These are phyloP conservation scores for Dryocosmus kuriphilus DNA, from an alignment of 2,888 invertebrate genomes.

Conservation along the genomic window DNA sequence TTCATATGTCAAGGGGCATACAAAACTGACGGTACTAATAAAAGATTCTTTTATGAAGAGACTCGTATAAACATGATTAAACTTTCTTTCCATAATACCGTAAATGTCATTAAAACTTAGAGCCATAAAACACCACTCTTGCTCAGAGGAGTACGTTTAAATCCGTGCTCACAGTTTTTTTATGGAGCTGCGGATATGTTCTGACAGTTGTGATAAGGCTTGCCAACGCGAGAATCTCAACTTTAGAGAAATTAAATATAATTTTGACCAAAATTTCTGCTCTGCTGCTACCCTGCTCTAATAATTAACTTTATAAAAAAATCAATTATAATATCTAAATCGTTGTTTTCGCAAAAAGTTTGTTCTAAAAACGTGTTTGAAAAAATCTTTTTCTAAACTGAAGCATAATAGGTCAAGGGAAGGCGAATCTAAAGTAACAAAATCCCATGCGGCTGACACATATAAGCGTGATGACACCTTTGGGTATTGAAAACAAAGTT, in stretches of 20 bases:
- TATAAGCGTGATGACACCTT: neutral
- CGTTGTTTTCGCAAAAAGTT: too few relatives aligned
- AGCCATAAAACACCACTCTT: conserved; percentile 14
- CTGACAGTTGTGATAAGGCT: neutral
- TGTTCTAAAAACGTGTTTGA: neutral
- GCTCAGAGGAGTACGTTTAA: conserved; percentile 10
- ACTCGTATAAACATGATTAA: conserved; percentile 28
- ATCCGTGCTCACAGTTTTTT: conserved; percentile 4
- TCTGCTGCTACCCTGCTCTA: too few relatives aligned
- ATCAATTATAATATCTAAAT: too few relatives aligned
- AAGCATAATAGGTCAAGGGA: neutral
- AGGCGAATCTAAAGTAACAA: neutral
- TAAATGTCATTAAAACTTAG: neutral
- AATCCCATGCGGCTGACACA: neutral
- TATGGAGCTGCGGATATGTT: neutral
- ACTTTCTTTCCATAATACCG: conserved; percentile 23
- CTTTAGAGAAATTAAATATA: neutral
- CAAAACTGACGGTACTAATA: neutral
- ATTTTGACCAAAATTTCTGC: neutral
- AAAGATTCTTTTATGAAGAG: neutral
- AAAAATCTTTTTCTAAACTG: neutral
- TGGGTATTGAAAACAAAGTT: neutral
- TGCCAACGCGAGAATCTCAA: neutral
- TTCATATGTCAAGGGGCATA: too few relatives aligned
- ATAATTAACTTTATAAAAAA: too few relatives aligned